phyloP scores from a whole-genome alignment of 2,113 vertebrate species.

The Panthera leo region DNA sequence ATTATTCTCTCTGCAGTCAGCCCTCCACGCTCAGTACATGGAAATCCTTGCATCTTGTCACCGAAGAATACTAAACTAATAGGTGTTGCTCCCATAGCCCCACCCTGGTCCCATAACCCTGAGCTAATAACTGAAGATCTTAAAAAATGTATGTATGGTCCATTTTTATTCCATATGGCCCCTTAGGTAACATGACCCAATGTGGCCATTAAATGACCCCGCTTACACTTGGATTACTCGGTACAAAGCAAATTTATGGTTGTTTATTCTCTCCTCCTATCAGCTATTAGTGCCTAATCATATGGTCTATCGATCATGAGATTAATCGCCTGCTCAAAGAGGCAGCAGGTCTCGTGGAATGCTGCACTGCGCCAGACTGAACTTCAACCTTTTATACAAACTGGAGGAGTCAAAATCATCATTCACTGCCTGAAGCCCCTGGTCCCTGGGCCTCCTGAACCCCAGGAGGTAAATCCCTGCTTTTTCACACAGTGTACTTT shows the following conservation, averaged over 20 bases:
- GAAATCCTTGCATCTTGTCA: neutral
- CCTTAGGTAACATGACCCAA: slow-evolving; percentile 86
- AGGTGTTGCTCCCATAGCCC: neutral
- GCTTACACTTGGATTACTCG: slow-evolving; percentile 88
- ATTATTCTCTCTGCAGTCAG: neutral
- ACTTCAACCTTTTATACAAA: slow-evolving; percentile 89
- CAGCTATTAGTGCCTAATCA: slow-evolving; percentile 93
- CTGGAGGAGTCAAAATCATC: slow-evolving; percentile 83
- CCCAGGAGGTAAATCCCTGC: slow-evolving; percentile 83
- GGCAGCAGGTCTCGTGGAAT: slow-evolving; percentile 87
- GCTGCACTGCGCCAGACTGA: slow-evolving; percentile 85
- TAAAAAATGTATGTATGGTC: slow-evolving; percentile 83
- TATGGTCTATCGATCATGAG: slow-evolving; percentile 94
- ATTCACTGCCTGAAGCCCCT: slow-evolving; percentile 82
- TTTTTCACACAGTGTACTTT: slow-evolving; percentile 77
- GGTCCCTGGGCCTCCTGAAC: slow-evolving; percentile 75
- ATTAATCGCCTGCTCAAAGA: slow-evolving; percentile 91
- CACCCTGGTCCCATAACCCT: neutral
- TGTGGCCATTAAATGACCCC: slow-evolving; percentile 88
- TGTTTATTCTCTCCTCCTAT: slow-evolving; percentile 90
- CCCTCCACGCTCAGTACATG: neutral
- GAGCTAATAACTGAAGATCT: slow-evolving; percentile 78
- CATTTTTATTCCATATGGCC: slow-evolving; percentile 82
- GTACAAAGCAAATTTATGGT: slow-evolving; percentile 89
- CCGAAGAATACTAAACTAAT: neutral